phyloP scores from a whole-genome alignment of 1,140 invertebrate genomes.

The Ladona fulva region DNA sequence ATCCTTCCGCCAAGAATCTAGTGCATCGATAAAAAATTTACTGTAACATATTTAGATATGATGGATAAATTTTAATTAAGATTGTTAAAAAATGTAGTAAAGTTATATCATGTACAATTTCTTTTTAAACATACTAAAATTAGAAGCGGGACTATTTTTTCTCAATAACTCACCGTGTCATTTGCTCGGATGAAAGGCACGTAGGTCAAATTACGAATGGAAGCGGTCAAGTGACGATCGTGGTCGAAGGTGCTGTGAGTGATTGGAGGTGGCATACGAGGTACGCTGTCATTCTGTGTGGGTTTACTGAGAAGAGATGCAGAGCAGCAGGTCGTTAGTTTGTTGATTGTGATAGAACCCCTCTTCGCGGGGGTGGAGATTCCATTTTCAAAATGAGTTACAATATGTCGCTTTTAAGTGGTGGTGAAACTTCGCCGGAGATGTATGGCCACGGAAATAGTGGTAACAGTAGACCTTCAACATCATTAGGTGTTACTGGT shows the following conservation, averaged over 20 bases:
- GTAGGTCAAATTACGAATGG: slow-evolving; percentile 32
- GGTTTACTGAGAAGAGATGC: neutral
- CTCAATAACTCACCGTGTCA: slow-evolving; percentile 20
- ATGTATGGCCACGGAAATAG: slow-evolving; percentile 59
- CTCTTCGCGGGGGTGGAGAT: slow-evolving; percentile 66
- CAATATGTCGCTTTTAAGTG: slow-evolving; percentile 66
- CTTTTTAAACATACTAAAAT: neutral
- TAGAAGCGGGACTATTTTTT: slow-evolving; percentile 18
- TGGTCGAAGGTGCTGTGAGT: slow-evolving; percentile 14
- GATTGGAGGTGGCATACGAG: slow-evolving; percentile 19
- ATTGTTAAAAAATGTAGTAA: too few species aligned
- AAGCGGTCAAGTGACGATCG: slow-evolving; percentile 23
- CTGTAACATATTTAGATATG: too few species aligned
- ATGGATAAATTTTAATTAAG: too few species aligned
- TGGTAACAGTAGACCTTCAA: slow-evolving; percentile 47
- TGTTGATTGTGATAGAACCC: slow-evolving; percentile 52
- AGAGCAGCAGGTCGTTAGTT: neutral
- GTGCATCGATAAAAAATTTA: too few species aligned
- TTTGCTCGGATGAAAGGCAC: slow-evolving; percentile 18
- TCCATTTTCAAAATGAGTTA: slow-evolving; percentile 75
- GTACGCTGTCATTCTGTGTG: slow-evolving; percentile 13
- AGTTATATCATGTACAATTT: too few species aligned
- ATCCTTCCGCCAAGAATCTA: slow-evolving; percentile 20
- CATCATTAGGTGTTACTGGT: slow-evolving; percentile 27
- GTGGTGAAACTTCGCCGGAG: slow-evolving; percentile 56